Evolutionary conservation across 2,888 invertebrate species (phyloP), one percentile per base, ranked within the genome.

Genomic region (Platynereis dumerilii): DNA sequence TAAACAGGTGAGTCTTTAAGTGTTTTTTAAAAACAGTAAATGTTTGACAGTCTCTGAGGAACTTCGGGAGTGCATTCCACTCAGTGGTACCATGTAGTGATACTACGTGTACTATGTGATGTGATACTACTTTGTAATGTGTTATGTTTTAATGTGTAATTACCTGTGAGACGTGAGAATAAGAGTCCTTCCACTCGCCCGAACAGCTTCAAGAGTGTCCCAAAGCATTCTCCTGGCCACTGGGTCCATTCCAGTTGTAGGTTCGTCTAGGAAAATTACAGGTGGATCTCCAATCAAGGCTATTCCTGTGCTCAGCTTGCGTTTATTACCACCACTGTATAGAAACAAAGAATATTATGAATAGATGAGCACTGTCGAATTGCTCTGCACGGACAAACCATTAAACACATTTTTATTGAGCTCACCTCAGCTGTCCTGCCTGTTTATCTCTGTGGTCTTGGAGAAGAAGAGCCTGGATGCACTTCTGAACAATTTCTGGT

Each of bases 151-250:
- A n/a, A n/a, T n/a, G n/a, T n/a, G n/a, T n/a, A n/a, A n/a, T n/a
- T 34, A 34, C 75, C 76, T 77, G 69, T 79, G 76, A 45, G 92
- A 92, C 20, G 93, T 93, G 68, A 93, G 86, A 68, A 93, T 87
- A 65, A 93, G 88, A 68, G 91, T 90, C 78, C 88, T 88, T 0
- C 92, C 92, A 1, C 87, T 86, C 63, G 89, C 88, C 54, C 91
- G 86, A 45, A 91, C 88, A 65, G 88, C 87, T 69, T 88, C 87
- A 29, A 93, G 87, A 17, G 90, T 90, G 74, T 91, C 87, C 93
- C 93, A 93, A 15, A 93, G 87, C 66, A 90, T 88, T 61, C 93
- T 87, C 76, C 92, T 89, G 2, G 92, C 91, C 0, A 90, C 90
- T 0, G 92, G 90, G 78, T 93, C 92, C 85, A 92, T 91, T 57